Conservation (phyloP, 2,113 vertebrate species). For the Tor tambroides region DNA sequence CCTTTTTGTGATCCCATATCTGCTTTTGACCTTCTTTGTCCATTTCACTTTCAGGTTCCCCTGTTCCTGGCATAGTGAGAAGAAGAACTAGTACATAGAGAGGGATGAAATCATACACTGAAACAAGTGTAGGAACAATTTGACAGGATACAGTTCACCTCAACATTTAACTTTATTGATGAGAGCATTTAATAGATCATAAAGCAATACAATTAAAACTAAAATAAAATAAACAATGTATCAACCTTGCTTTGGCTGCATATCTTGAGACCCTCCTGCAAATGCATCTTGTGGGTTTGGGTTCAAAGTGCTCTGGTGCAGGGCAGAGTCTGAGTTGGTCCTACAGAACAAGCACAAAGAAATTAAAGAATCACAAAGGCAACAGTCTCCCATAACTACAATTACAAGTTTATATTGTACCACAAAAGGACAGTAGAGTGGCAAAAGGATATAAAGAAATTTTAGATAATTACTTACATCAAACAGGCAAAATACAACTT, state of each 20-base stretch:
- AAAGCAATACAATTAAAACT: background rate
- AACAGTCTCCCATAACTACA: too few relatives aligned
- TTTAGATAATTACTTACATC: too few relatives aligned
- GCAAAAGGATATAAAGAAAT: too few relatives aligned
- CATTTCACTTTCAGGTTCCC: slow-evolving; percentile 86
- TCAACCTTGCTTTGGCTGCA: slow-evolving; percentile 94
- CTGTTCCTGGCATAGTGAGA: slow-evolving; percentile 92
- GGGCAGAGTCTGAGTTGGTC: slow-evolving; percentile 97
- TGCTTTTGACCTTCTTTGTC: slow-evolving; percentile 88
- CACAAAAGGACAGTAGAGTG: too few relatives aligned
- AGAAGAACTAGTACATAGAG: slow-evolving; percentile 82
- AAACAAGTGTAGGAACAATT: background rate
- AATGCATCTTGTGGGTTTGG: slow-evolving; percentile 89
- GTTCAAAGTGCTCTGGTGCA: slow-evolving; percentile 96
- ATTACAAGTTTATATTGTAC: too few relatives aligned
- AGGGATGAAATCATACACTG: slow-evolving; percentile 54
- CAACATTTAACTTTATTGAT: background rate
- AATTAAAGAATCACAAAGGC: background rate
- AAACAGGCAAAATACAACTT: too few relatives aligned
- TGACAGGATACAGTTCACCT: background rate
- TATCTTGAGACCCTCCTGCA: slow-evolving; percentile 87
- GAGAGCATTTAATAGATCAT: background rate
- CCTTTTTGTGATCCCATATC: slow-evolving; percentile 72
- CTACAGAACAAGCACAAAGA: slow-evolving; percentile 71
- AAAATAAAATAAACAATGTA: background rate